Conservation (phyloP, 2,113 vertebrate genomes). For the Sapayoa aenigma region DNA sequence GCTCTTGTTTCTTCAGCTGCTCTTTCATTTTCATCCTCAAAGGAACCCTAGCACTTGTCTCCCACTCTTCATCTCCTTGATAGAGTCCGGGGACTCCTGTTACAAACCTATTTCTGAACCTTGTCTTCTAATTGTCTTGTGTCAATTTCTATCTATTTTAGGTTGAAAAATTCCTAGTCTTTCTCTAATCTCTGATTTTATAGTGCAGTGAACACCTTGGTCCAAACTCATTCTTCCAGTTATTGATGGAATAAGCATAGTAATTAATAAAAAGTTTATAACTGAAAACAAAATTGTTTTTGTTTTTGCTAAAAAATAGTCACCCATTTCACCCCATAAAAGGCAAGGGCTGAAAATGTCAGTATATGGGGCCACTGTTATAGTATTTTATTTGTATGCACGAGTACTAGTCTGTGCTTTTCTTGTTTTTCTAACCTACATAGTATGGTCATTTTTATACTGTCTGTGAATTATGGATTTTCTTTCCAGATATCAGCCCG, state of each 20-base stretch:
- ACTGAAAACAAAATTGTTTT: neutral
- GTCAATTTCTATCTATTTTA: neutral
- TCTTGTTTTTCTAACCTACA: neutral
- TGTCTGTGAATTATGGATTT: conserved; percentile 12
- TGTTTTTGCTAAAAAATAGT: neutral
- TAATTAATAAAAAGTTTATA: neutral
- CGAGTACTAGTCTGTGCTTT: neutral
- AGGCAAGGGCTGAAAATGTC: neutral
- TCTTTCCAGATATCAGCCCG: conserved; percentile 2
- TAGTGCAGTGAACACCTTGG: neutral
- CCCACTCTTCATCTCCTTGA: neutral
- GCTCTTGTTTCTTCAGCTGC: neutral
- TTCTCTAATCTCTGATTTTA: neutral
- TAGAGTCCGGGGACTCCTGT: neutral
- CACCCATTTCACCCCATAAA: neutral
- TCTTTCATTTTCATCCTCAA: neutral
- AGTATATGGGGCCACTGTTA: neutral
- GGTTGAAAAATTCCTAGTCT: neutral
- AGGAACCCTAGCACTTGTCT: neutral
- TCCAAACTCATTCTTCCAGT: neutral
- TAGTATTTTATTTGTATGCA: neutral
- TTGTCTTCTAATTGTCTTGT: neutral
- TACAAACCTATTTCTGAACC: neutral
- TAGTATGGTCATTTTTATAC: neutral
- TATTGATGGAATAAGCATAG: neutral